Base-by-base conservation (phyloP, 2,797 vertebrate species). In the Tenualosa ilisha region DNA sequence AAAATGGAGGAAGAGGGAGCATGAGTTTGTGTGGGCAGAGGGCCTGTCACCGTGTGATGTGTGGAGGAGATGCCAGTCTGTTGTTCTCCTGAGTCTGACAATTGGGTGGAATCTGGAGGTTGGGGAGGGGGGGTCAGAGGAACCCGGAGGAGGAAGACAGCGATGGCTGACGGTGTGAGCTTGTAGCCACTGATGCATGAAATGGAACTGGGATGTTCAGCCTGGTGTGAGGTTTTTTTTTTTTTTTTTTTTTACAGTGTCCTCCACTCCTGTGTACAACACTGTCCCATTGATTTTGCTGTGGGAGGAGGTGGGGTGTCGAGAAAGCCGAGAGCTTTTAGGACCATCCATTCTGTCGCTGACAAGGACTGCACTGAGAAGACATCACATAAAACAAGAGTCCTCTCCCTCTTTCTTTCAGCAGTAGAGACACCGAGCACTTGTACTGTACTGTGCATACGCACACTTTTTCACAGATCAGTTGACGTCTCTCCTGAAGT, bases 171-270 rank as follows among this genome's bases (percentile, higher is more conserved):
- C 43, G 17, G 50, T 84, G 50, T 31, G 40, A 61, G 56, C 84
- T 89, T 85, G 59, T 61, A 84, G 86, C 59, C 83, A 83, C 22
- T 68, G 83, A 86, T 86, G 89, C 89, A 89, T 86, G 87, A 87
- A 88, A 90, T 87, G 84, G 68, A 87, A 59, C 79, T 86, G 54
- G 68, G 85, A 85, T 85, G 81, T 43, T 46, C 87, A 85, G 85
- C 59, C 89, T 88, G 82, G 59, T 84, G 43, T 54, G 86, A 86
- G 72, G 37, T 83, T 82, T 91, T 82, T 86, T 79, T 26, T 79
- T 79, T 83, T 82, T 91, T 82, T 86, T 79, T 26, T 79, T 79
- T 79, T 79, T 40, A 79, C 72, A 81, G 31, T 85, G 87, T 89
- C 87, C 84, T 87, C 43, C 83, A 59, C 46, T 81, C 85, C 83